Evolutionary conservation across 2,888 invertebrate genomes (phyloP), one percentile per base, ranked within the genome.

Genomic region (Brachyptera risi): DNA sequence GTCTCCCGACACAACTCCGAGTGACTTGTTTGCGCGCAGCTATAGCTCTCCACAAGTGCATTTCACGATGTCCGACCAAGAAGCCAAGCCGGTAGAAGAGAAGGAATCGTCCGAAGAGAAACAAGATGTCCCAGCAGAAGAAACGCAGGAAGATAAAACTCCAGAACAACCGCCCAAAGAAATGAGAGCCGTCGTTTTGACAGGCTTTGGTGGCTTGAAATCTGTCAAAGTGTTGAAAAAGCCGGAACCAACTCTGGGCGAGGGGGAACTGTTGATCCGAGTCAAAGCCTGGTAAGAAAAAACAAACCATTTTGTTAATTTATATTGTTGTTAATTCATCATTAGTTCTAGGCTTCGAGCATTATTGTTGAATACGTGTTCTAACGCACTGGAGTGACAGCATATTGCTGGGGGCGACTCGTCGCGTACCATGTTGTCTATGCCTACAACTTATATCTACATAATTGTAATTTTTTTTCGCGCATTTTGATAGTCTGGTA

Each of bases 141-240:
- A 82, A 65, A 79, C 79, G 70, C 63, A 60, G 13, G 58, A 63
- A 31, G 68, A 70, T 40, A 68, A 68, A 58, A 64, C 68, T 57
- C 71, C 68, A 59, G 82, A 79, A 70, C 80, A 79, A 71, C 82
- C 84, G 68, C 85, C 86, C 67, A 89, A 90, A 76, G 89, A 91
- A 78, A 91, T 92, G 90, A 83, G 88, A 72, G 89, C 90, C 60
- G 85, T 92, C 69, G 87, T 91, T 66, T 83, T 92, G 68, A 88
- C 87, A 67, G 88, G 90, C 70, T 93, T 91, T 76, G 93, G 92
- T 40, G 92, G 92, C 44, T 80, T 91, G 65, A 92, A 92, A 76
- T 86, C 88, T 73, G 87, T 92, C 69, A 92, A 92, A 78, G 86
- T 90, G 67, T 81, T 86, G 71, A 89, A 86, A 76, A 88, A 88